These are phyloP conservation scores for Marmota flaviventris DNA, from an alignment of 2,113 vertebrate genomes.

Conservation along the genomic window DNA sequence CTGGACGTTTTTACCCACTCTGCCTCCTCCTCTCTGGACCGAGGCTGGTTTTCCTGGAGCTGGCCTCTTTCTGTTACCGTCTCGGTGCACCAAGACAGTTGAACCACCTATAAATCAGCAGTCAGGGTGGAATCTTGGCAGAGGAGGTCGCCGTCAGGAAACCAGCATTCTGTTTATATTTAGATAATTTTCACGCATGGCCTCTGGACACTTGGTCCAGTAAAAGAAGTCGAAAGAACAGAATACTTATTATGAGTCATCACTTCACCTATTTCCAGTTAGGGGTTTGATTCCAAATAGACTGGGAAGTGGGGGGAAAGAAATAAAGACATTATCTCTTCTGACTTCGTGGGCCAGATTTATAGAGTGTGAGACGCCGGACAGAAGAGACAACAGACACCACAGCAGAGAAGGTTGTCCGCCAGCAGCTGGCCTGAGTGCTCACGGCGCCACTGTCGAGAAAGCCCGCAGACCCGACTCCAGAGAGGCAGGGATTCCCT, in stretches of 20 bases:
- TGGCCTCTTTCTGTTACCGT: conserved; percentile 51
- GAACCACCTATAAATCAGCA: conserved; percentile 60
- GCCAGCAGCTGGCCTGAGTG: not conserved
- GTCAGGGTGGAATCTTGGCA: conserved; percentile 54
- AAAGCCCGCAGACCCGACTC: not conserved
- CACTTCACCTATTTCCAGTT: conserved; percentile 1
- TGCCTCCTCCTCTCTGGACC: conserved; percentile 76
- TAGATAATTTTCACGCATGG: conserved; percentile 3
- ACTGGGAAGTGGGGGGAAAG: not conserved
- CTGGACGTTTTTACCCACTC: conserved; percentile 66
- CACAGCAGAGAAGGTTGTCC: not conserved
- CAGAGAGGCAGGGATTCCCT: not conserved
- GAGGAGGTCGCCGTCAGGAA: conserved; percentile 64
- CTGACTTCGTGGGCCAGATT: not conserved
- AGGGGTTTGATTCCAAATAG: conserved; percentile 33
- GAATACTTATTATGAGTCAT: conserved; percentile 25
- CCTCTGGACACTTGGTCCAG: conserved; percentile 8
- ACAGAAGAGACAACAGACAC: not conserved
- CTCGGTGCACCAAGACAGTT: not conserved
- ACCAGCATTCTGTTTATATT: conserved; percentile 52
- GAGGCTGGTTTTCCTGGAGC: conserved; percentile 54
- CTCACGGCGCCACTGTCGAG: not conserved
- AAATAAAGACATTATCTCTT: not conserved
- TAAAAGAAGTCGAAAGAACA: conserved; percentile 65
- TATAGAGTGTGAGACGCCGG: not conserved